These are phyloP conservation scores for Papilio protenor DNA, from an alignment of 2,888 invertebrate species.

Conservation along the genomic window DNA sequence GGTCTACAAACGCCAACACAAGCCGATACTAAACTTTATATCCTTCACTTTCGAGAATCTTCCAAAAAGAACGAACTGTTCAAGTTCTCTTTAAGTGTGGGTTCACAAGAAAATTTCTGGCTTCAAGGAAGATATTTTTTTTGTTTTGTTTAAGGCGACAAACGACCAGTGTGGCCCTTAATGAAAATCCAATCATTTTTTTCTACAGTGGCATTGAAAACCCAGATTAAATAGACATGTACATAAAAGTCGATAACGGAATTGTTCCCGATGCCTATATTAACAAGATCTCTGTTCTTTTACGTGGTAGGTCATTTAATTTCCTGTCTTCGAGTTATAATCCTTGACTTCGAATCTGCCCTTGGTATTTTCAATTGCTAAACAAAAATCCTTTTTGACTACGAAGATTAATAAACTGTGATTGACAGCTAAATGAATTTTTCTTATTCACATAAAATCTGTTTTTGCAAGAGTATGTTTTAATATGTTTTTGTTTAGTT, in stretches of 20 bases:
- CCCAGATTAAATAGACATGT: conserved; percentile 6
- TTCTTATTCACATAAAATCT: background rate
- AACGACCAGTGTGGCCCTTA: background rate
- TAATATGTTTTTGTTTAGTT: background rate
- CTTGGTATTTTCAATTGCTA: background rate
- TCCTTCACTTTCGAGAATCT: conserved; percentile 1
- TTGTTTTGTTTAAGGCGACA: too few species aligned
- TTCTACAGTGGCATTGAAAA: background rate
- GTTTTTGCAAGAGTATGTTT: background rate
- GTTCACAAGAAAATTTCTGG: too few species aligned
- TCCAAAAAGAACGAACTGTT: background rate
- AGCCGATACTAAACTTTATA: background rate
- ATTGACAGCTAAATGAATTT: background rate
- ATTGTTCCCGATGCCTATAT: conserved; percentile 7
- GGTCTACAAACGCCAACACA: conserved; percentile 5
- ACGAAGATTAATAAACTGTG: background rate
- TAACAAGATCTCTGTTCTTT: conserved; percentile 15
- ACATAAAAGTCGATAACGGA: conserved; percentile 38
- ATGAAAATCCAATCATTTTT: background rate
- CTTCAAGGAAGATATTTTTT: too few species aligned
- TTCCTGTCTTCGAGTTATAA: conserved; percentile 21
- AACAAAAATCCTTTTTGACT: conserved; percentile 5
- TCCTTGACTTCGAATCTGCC: conserved; percentile 1
- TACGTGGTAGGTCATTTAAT: conserved; percentile 19
- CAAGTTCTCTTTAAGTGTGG: too few species aligned